A percentile compares a stretch with the other conserved stretches of the same genome.
Evolutionary conservation across 2,888 invertebrate species (phyloP).

Genomic region (Platycheirus rosarum): DNA sequence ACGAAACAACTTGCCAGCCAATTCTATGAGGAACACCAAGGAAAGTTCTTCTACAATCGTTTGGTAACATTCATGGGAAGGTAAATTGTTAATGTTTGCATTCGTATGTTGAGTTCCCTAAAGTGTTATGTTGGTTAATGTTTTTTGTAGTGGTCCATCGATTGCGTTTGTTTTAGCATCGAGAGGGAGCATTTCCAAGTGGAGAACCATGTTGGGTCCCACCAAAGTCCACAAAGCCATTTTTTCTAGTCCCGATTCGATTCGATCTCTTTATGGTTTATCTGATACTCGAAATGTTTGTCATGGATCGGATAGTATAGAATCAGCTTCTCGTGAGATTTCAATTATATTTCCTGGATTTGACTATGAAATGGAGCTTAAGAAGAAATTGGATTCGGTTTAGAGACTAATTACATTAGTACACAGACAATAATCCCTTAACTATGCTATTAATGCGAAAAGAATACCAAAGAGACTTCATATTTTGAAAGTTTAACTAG

Average conservation of each 20-base stretch:
- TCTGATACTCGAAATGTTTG: slow-evolving; percentile 97
- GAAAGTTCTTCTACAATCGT: slow-evolving; percentile 92
- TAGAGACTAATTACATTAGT: too few relatives aligned
- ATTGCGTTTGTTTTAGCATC: slow-evolving; percentile 91
- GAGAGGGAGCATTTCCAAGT: slow-evolving; percentile 89
- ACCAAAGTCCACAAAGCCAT: slow-evolving; percentile 93
- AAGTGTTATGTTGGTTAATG: slow-evolving; percentile 15
- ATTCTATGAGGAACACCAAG: slow-evolving; percentile 92
- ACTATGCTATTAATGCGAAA: too few relatives aligned
- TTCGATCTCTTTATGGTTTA: slow-evolving; percentile 93
- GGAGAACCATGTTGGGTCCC: slow-evolving; percentile 94
- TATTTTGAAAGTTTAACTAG: too few relatives aligned
- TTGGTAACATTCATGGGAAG: slow-evolving; percentile 92
- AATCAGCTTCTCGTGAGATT: slow-evolving; percentile 90
- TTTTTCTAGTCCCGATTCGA: slow-evolving; percentile 89
- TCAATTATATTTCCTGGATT: slow-evolving; percentile 93
- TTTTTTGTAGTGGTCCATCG: slow-evolving; percentile 88
- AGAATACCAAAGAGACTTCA: too few relatives aligned
- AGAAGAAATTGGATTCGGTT: slow-evolving; percentile 16
- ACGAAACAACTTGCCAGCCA: slow-evolving; percentile 86
- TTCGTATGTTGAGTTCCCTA: too few relatives aligned
- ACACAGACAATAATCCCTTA: too few relatives aligned
- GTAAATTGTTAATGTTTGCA: too few relatives aligned
- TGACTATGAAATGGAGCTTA: slow-evolving; percentile 70
- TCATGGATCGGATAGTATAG: slow-evolving; percentile 93